phyloP scores from a whole-genome alignment of 2,797 vertebrate genomes.

The Cirrhinus mrigala region DNA sequence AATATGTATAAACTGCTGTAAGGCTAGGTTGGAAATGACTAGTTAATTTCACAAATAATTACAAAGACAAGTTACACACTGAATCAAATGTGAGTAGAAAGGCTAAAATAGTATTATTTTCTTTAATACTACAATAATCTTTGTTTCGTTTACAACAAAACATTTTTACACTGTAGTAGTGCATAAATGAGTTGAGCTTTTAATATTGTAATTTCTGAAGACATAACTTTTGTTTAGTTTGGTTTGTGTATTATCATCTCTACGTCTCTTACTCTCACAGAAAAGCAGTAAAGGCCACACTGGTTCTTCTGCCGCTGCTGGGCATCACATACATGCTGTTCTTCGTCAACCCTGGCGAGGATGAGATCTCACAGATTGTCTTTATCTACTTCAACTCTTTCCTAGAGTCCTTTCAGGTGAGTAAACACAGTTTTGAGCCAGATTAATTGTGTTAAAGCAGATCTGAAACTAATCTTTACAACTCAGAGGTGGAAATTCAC shows the following conservation, averaged over 20 bases:
- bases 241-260: neutral
- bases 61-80: too few relatives aligned
- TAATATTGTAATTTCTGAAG: neutral
- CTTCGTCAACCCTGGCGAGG: slow-evolving; percentile 92
- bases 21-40: too few relatives aligned
- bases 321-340: slow-evolving; percentile 96
- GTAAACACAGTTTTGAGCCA: neutral
- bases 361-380: slow-evolving; percentile 87
- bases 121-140: too few relatives aligned
- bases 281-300: slow-evolving; percentile 92
- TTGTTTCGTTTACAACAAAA: too few relatives aligned
- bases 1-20: too few relatives aligned
- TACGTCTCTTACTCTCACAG: slow-evolving; percentile 65
- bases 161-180: neutral
- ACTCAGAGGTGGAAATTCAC: neutral
- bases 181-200: neutral
- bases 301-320: slow-evolving; percentile 90
- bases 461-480: neutral
- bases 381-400: slow-evolving; percentile 96
- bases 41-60: too few relatives aligned
- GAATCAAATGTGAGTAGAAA: too few relatives aligned
- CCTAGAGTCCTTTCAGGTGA: slow-evolving; percentile 92
- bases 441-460: neutral
- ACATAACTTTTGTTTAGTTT: neutral
- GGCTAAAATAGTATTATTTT: too few relatives aligned